These are phyloP conservation scores for Lepidurus arcticus DNA, from an alignment of 1,140 invertebrate genomes.

Conservation along the genomic window DNA sequence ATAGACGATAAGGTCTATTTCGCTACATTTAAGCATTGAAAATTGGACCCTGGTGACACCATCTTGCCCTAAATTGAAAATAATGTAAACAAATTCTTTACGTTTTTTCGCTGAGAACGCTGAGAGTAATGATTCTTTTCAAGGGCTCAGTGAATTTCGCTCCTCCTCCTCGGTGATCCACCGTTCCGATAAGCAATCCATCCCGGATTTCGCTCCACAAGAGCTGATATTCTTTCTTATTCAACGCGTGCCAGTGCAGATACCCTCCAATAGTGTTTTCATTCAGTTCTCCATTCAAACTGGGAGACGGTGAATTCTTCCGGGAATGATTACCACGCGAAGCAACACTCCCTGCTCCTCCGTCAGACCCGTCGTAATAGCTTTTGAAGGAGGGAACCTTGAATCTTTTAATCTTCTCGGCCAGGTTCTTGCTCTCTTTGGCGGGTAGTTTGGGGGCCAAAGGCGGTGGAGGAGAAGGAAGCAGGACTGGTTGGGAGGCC, in stretches of 20 bases:
- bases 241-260: constrained; percentile 22
- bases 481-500: not conserved
- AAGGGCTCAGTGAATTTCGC: not conserved
- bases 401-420: not conserved
- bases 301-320: not conserved
- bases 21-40: not conserved
- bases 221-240: constrained; percentile 24
- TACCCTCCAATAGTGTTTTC: not conserved
- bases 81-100: not conserved
- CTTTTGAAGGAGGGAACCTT: not conserved
- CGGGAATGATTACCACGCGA: not conserved
- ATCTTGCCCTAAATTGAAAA: not conserved
- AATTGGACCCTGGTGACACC: not conserved
- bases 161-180: not conserved
- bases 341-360: not conserved
- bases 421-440: not conserved
- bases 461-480: not conserved
- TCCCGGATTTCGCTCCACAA: constrained; percentile 24
- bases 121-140: constrained; percentile 8
- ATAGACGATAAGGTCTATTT: not conserved
- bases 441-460: not conserved
- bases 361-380: not conserved
- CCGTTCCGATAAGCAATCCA: not conserved
- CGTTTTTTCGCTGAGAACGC: not conserved
- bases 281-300: not conserved